These are phyloP conservation scores for Genyomyrus donnyi DNA, from an alignment of 2,113 vertebrate genomes.

Conservation along the genomic window DNA sequence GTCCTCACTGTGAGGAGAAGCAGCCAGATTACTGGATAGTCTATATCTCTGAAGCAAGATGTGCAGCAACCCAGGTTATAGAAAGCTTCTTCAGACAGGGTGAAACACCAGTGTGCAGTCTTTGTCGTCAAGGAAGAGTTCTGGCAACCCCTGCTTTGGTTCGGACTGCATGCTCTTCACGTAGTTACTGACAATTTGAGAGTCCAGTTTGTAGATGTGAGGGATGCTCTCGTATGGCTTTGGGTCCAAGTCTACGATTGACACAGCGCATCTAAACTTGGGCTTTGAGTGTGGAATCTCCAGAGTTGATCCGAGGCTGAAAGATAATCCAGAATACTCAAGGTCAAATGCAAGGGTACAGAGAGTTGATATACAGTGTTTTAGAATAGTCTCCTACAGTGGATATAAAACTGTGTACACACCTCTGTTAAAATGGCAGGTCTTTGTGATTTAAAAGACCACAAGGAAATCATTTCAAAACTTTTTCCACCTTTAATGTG, in stretches of 20 bases:
- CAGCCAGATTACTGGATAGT: background rate
- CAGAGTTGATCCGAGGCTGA: conserved; percentile 57
- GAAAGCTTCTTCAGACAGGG: conserved; percentile 64
- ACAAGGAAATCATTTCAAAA: too few species aligned
- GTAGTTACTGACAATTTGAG: conserved; percentile 85
- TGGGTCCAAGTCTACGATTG: conserved; percentile 89
- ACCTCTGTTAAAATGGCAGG: too few species aligned
- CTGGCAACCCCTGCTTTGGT: conserved; percentile 53
- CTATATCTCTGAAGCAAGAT: background rate
- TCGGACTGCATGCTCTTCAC: conserved; percentile 65
- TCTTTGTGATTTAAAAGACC: too few species aligned
- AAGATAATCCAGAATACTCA: conserved; percentile 26
- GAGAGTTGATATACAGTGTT: background rate
- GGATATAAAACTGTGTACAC: too few species aligned
- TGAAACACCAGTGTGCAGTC: conserved; percentile 88
- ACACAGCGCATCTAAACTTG: conserved; percentile 75
- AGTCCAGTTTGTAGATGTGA: conserved; percentile 80
- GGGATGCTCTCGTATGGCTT: conserved; percentile 88
- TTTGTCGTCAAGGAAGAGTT: conserved; percentile 69
- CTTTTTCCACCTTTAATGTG: too few species aligned
- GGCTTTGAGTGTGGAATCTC: conserved; percentile 64
- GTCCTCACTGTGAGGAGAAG: background rate
- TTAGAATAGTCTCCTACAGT: background rate
- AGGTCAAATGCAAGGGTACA: background rate
- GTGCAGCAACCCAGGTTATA: background rate